Evolutionary conservation across 2,113 vertebrate genomes (phyloP), one percentile per base, ranked within the genome.

Genomic region (Cathartes aura): DNA sequence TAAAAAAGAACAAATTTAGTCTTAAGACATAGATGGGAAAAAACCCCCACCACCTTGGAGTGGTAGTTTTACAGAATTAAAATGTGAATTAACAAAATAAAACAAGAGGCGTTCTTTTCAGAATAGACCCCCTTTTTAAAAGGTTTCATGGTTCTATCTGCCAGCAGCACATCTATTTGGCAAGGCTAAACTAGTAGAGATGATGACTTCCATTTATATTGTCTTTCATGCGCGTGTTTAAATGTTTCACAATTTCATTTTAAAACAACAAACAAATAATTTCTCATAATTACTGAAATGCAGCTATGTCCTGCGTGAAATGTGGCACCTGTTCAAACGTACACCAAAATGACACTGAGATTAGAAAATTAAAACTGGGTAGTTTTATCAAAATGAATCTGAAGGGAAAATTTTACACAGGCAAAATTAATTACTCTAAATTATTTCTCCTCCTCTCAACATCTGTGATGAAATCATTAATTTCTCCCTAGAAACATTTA

Each of bases 381-480:
- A 60, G 24, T 68, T 89, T 64, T 60, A 85, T 67, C 34, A 82
- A 91, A 93, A 74, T 52, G 0, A 82, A 96, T 84, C 47, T 56
- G 32, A 94, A 91, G 45, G 36, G 43, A 91, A 87, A 91, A 80
- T 58, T 95, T 87, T 64, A 89, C 19, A 56, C 8, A 64, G 56
- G 36, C 36, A 85, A 91, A 94, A 84, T 90, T 67, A 89, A 72
- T 83, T 72, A 48, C 18, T 40, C 16, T 63, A 42, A 92, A 64
- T 73, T 80, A 47, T 82, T 87, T 93, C 15, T 96, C 64, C 60
- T 84, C 21, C 80, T 89, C 84, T 64, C 70, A 87, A 91, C 89
- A 96, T 87, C 84, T 96, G 96, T 70, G 62, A 75, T 95, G 23
- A 93, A 96, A 96, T 91, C 73, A 91, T 70, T 70, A 38, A 75